Conservation (phyloP, 2,797 vertebrate species). For the Mico argentatus region DNA sequence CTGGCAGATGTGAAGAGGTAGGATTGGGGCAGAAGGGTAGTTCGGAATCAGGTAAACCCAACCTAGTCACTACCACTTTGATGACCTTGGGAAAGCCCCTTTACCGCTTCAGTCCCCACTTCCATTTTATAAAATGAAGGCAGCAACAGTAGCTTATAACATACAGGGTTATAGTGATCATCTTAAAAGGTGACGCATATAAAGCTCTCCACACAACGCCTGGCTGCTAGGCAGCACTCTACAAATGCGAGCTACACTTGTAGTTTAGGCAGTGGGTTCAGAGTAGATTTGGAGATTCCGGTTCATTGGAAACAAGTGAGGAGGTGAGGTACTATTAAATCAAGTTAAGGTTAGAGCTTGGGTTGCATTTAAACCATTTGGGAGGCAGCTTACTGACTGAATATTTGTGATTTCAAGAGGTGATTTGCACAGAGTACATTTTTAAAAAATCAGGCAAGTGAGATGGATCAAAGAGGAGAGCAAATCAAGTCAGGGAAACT, state of each 20-base stretch:
- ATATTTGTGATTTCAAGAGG: constrained; percentile 20
- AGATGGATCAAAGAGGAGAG: background rate
- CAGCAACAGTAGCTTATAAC: background rate
- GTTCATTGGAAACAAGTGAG: background rate
- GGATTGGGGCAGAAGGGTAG: background rate
- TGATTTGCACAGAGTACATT: background rate
- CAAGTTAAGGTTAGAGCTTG: background rate
- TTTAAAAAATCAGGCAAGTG: constrained; percentile 8
- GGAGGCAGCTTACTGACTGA: background rate
- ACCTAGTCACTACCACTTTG: background rate
- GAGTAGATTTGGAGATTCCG: background rate
- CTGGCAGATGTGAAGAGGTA: background rate
- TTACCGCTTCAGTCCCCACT: background rate
- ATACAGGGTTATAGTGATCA: background rate
- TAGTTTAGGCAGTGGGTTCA: background rate
- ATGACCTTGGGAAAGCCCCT: background rate
- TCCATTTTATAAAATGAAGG: background rate
- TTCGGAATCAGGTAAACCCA: background rate
- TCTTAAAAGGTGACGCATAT: background rate
- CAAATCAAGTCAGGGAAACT: background rate
- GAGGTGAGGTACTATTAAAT: background rate
- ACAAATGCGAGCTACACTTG: background rate
- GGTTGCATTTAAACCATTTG: background rate
- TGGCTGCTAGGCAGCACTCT: background rate
- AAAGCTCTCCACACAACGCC: background rate